Conservation (phyloP, 1,140 invertebrate species). For the Glossosoma conforme region DNA sequence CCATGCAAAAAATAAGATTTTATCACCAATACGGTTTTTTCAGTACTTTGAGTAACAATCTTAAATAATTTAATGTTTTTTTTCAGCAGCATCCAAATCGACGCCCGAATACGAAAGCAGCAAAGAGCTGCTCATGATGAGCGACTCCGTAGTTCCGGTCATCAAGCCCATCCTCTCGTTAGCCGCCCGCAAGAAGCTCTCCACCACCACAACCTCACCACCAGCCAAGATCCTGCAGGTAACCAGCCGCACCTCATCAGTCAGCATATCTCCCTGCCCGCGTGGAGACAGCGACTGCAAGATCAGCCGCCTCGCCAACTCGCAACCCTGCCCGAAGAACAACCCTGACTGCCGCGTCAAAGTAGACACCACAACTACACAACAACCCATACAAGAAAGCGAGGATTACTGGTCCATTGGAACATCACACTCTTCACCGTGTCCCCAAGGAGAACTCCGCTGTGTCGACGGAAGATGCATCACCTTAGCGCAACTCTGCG, state of each 20-base stretch:
- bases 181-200: conserved; percentile 24
- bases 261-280: conserved; percentile 13
- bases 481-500: conserved; percentile 56
- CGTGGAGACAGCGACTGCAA: conserved; percentile 21
- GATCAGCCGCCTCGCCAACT: conserved; percentile 1
- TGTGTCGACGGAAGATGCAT: conserved; percentile 61
- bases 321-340: background rate
- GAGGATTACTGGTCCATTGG: background rate
- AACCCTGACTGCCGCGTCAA: too few relatives aligned
- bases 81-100: conserved; percentile 23
- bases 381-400: conserved; percentile 4
- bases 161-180: conserved; percentile 41
- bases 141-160: conserved; percentile 37
- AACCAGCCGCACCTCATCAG: conserved; percentile 27
- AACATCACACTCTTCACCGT: conserved; percentile 45
- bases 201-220: conserved; percentile 31
- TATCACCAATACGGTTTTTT: too few relatives aligned
- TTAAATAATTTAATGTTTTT: conserved; percentile 9
- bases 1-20: too few relatives aligned
- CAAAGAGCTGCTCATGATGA: conserved; percentile 47
- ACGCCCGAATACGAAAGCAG: conserved; percentile 37
- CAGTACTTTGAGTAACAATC: too few relatives aligned
- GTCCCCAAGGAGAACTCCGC: conserved; percentile 52
- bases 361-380: too few relatives aligned
- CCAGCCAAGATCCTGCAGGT: conserved; percentile 34